These are phyloP conservation scores for Oreochromis mossambicus DNA, from an alignment of 2,797 vertebrate species.

Conservation along the genomic window DNA sequence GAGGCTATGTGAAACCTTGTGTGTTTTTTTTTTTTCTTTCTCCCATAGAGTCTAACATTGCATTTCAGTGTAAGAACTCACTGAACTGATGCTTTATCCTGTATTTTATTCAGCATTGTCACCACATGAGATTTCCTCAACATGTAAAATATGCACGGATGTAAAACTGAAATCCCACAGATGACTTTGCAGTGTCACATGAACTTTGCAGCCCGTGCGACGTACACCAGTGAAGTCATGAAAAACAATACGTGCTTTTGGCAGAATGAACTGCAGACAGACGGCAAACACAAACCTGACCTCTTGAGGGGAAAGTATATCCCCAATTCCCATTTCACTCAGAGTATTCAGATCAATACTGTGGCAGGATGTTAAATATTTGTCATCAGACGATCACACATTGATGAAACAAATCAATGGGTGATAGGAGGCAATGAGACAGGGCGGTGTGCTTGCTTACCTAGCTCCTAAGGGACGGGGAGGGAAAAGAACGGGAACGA, in stretches of 20 bases:
- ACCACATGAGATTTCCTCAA: neutral
- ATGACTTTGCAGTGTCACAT: neutral
- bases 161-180: neutral
- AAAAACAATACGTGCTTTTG: neutral
- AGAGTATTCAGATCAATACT: slow-evolving; percentile 41
- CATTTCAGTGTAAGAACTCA: neutral
- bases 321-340: slow-evolving; percentile 38
- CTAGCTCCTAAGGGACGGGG: slow-evolving; percentile 31
- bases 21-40: fast-evolving
- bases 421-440: slow-evolving; percentile 43
- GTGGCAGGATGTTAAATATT: slow-evolving; percentile 70
- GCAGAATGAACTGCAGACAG: slow-evolving; percentile 7
- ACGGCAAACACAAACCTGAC: slow-evolving; percentile 44
- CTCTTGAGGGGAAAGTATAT: slow-evolving; percentile 6
- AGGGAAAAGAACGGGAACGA: neutral
- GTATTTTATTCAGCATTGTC: neutral
- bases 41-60: neutral
- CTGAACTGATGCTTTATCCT: neutral
- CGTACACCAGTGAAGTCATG: neutral
- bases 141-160: neutral
- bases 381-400: slow-evolving; percentile 64
- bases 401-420: slow-evolving; percentile 64
- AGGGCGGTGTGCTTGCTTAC: slow-evolving; percentile 28
- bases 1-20: neutral
- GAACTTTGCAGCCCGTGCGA: neutral